Percentiles rank a stretch among this genome's conserved stretches.
Evolutionary conservation across 30 jellyfish, hydroid and myxozoan genomes (phyloP).

Genomic region (Hydra vulgaris): DNA sequence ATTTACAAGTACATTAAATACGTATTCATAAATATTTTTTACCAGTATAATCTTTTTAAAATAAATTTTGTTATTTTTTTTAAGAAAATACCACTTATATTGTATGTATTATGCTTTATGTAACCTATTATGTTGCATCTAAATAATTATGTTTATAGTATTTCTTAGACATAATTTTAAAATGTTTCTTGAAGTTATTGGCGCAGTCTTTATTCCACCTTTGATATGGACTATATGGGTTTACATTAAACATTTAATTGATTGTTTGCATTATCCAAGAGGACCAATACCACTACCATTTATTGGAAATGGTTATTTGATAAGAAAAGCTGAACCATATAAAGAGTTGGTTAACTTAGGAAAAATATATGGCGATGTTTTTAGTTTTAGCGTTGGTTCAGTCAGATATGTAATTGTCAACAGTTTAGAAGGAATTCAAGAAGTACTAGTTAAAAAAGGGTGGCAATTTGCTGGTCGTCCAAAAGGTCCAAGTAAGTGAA

Average conservation of each 20-base stretch:
- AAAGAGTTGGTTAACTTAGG: conserved; percentile 21
- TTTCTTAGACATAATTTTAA: background rate
- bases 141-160: too few relatives aligned
- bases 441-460: background rate
- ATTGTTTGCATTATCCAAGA: conserved; percentile 35
- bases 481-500: background rate
- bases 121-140: too few relatives aligned
- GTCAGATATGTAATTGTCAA: background rate
- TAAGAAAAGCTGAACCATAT: conserved; percentile 18
- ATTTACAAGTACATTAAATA: too few relatives aligned
- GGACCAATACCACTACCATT: conserved; percentile 77
- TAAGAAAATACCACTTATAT: too few relatives aligned
- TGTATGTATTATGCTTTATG: too few relatives aligned
- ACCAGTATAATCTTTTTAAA: too few relatives aligned
- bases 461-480: conserved; percentile 1
- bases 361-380: conserved; percentile 49
- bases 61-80: too few relatives aligned
- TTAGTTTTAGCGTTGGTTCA: conserved; percentile 47
- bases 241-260: conserved; percentile 30
- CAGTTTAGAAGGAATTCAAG: background rate
- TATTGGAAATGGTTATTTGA: conserved; percentile 46
- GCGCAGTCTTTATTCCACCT: background rate
- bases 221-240: background rate
- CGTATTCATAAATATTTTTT: too few relatives aligned
- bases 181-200: background rate